These are phyloP conservation scores for Etheostoma perlongum DNA, from an alignment of 2,797 vertebrate species.

Conservation along the genomic window DNA sequence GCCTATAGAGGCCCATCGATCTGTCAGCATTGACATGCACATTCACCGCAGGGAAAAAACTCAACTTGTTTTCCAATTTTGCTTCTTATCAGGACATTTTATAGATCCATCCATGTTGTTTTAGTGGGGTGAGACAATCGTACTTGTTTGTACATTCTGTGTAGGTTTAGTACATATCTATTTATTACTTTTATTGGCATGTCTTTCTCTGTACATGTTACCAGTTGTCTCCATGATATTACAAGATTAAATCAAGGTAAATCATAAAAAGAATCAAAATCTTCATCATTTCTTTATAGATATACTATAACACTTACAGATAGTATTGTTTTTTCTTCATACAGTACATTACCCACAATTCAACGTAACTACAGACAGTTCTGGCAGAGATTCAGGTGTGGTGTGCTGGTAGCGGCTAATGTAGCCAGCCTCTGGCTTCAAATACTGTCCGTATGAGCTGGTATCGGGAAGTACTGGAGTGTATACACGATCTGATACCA, in stretches of 20 bases:
- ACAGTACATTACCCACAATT: background rate
- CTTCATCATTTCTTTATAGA: background rate
- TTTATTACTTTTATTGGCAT: background rate
- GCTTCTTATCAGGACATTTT: background rate
- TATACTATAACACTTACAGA: too few species aligned
- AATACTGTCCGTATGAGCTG: background rate
- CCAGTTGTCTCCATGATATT: background rate
- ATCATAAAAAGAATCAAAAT: background rate
- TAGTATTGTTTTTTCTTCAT: too few species aligned
- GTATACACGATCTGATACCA: too few species aligned
- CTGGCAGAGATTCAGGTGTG: background rate
- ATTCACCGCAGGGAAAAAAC: background rate
- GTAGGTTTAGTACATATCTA: background rate
- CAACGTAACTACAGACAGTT: background rate
- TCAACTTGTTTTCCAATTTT: background rate
- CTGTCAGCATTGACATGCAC: conserved; percentile 6
- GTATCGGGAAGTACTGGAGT: too few species aligned
- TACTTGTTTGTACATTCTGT: too few species aligned
- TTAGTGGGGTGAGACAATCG: background rate
- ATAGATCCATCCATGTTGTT: background rate
- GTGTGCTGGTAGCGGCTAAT: background rate
- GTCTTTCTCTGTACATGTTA: background rate
- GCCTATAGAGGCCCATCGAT: background rate
- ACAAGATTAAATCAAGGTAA: background rate
- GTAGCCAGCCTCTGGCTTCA: too few species aligned